Evolutionary conservation across 1,140 invertebrate species (phyloP).

Genomic region (Eumeta japonica): DNA sequence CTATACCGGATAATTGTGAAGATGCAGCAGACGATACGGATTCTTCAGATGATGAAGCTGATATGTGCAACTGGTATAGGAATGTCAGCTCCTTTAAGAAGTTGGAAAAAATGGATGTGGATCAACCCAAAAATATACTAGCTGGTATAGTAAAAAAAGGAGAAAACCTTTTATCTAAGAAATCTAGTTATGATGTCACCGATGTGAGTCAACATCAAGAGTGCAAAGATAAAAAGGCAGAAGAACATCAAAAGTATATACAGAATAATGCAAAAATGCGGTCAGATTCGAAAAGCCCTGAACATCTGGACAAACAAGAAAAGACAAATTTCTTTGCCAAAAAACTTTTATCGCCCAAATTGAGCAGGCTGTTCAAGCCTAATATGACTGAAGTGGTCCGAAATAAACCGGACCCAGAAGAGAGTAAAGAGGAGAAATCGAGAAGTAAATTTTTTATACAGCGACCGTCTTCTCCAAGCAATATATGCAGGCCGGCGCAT

Average conservation of each 20-base stretch:
- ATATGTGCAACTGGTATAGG: slow-evolving; percentile 16
- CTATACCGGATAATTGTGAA: slow-evolving; percentile 29
- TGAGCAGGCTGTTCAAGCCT: slow-evolving; percentile 42
- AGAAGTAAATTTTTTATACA: slow-evolving; percentile 45
- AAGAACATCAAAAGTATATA: too few species aligned
- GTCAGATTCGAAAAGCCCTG: slow-evolving; percentile 21
- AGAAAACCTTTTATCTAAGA: slow-evolving; percentile 25
- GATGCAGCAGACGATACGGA: slow-evolving; percentile 18
- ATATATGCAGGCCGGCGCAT: slow-evolving; percentile 16
- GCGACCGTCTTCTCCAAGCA: slow-evolving; percentile 25
- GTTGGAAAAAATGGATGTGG: slow-evolving; percentile 16
- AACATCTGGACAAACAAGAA: slow-evolving; percentile 20
- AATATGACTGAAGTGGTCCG: slow-evolving; percentile 26
- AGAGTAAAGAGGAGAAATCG: slow-evolving; percentile 28
- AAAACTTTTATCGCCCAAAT: slow-evolving; percentile 46
- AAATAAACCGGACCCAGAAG: slow-evolving; percentile 21
- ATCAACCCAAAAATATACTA: slow-evolving; percentile 13
- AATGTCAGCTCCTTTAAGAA: slow-evolving; percentile 13
- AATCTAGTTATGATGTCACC: slow-evolving; percentile 34
- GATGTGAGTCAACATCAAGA: slow-evolving; percentile 20
- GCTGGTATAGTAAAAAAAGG: slow-evolving; percentile 33
- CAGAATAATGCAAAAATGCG: slow-evolving; percentile 15
- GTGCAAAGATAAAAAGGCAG: too few species aligned
- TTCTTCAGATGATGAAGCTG: slow-evolving; percentile 29
- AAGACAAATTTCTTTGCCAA: slow-evolving; percentile 41